Base-by-base conservation (phyloP, 1,140 invertebrate species). In the Zaprionus kolodkinae region DNA sequence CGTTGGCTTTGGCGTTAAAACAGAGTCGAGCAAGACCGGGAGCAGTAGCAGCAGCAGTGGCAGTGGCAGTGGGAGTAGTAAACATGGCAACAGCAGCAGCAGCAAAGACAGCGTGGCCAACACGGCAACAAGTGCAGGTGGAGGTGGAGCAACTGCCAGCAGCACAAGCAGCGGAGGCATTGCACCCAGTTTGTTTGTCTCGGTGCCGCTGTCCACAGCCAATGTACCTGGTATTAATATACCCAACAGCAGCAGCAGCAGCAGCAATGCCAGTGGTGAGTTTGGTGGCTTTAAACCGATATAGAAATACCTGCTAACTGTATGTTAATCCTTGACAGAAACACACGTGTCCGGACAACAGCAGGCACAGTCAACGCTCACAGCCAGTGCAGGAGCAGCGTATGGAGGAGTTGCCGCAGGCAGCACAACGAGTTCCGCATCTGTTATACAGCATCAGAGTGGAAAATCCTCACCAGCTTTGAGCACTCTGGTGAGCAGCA, bases 151-250 rank as follows among this genome's bases (percentile, higher is more conserved):
- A 56, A 50, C 17, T 25, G 72, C 55, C 48, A 43, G 21, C 67
- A 72, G 15, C 72, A 62, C 48, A 10, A 75, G 65, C 30, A 80
- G 70, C 56, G 60, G 72, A 50, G 75, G 66, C 56, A 73, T 59
- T 73, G 87, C 90, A 11, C 91, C 90, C 43, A 92, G 92, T 62
- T 64, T 93, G 55, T 92, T 84, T 65, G 92, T 92, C 12, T 92
- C 92, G 15, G 92, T 93, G 71, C 92, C 92, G 61, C 65, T 93
- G 48, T 92, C 92, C 43, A 91, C 90, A 21, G 91, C 92, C 36
- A 92, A 91, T 85, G 92, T 92, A 92, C 92, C 92, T 92, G 92
- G 92, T 74, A 79, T 93, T 30, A 92, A 82, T 78, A 66, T 93
- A 71, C 92, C 92, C 59, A 72, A 88, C 62, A 80, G 52, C 61